Percentiles rank a stretch among this genome's conserved stretches.
Evolutionary conservation across 2,113 vertebrate species (phyloP).

Genomic region (Micronisus gabar): DNA sequence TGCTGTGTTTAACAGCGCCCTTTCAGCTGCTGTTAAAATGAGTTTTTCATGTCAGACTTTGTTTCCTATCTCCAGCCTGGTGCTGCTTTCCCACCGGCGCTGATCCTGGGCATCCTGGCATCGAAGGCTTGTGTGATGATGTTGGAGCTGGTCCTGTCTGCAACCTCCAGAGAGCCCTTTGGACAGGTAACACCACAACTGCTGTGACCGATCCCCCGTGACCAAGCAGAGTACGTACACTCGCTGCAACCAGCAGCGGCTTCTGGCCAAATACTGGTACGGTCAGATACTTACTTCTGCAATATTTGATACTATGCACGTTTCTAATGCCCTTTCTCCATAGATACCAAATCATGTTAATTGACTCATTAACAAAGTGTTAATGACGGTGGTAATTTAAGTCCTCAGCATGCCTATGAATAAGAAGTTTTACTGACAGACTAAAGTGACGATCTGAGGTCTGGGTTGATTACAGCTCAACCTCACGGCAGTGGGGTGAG

Average conservation of each 20-base stretch:
- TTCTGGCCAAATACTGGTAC: fast-evolving
- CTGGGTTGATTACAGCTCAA: background rate
- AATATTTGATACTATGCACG: fast-evolving
- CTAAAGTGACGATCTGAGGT: fast-evolving
- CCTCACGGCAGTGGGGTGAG: background rate
- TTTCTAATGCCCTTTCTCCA: background rate
- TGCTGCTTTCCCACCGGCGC: background rate
- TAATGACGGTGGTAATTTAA: background rate
- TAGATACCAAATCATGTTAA: background rate
- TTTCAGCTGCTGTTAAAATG: fast-evolving
- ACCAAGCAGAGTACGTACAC: fast-evolving
- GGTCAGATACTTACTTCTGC: background rate
- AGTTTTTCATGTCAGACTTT: fast-evolving
- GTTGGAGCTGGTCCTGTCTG: background rate
- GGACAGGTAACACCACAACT: fast-evolving
- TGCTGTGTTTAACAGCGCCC: background rate
- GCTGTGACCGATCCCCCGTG: background rate
- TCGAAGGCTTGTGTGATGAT: fast-evolving
- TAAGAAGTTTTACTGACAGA: background rate
- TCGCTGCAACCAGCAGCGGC: fast-evolving
- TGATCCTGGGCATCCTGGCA: background rate
- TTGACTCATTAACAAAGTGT: background rate
- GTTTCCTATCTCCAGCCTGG: background rate
- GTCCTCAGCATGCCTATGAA: background rate
- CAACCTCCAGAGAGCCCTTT: background rate